These are phyloP conservation scores for Corvus hawaiiensis DNA, from an alignment of 2,113 vertebrate genomes.

Conservation along the genomic window DNA sequence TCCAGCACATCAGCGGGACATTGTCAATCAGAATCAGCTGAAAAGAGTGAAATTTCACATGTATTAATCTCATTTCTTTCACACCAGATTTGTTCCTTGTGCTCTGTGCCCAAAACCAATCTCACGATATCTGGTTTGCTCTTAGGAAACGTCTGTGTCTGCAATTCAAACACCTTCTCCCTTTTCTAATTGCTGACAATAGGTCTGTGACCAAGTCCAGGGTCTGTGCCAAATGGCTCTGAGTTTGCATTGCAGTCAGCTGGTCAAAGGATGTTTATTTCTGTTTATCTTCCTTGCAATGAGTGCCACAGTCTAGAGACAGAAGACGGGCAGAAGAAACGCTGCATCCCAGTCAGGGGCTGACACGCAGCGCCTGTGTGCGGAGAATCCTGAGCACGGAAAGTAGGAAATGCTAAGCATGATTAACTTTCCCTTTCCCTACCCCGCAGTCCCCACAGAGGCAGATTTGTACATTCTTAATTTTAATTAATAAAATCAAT, in stretches of 20 bases:
- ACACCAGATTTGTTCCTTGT: not conserved
- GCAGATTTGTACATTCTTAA: not conserved
- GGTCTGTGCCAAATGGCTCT: not conserved
- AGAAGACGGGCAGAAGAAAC: not conserved
- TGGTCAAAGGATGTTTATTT: not conserved
- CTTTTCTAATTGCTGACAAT: not conserved
- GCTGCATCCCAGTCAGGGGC: not conserved
- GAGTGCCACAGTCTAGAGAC: not conserved
- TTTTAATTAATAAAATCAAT: slow-evolving; percentile 39
- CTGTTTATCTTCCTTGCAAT: not conserved
- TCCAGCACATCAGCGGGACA: not conserved
- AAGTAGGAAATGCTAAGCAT: not conserved
- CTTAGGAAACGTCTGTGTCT: fast-evolving
- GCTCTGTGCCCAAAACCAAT: not conserved
- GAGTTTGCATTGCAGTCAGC: not conserved
- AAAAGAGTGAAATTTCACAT: not conserved
- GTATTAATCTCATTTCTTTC: not conserved
- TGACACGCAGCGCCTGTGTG: not conserved
- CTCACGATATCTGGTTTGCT: fast-evolving
- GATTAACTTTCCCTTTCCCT: not conserved
- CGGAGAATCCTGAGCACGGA: not conserved
- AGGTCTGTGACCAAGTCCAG: not conserved
- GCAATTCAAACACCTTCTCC: not conserved
- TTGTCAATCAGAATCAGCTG: not conserved
- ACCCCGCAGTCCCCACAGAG: not conserved